Conservation (phyloP, 1,140 invertebrate genomes). For the Drusus annulatus region DNA sequence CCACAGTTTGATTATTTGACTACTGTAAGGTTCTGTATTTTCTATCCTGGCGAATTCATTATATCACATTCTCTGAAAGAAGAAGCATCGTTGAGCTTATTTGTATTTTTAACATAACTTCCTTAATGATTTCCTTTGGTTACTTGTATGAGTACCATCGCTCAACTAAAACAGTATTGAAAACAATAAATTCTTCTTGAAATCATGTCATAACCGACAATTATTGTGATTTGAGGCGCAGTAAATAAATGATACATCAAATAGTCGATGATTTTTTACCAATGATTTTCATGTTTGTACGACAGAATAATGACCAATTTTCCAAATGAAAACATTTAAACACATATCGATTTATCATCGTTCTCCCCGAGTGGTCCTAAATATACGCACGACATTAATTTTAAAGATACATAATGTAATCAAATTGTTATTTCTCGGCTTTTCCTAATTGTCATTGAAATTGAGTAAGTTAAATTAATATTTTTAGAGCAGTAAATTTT, state of each 20-base stretch:
- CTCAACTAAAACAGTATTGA: constrained; percentile 15
- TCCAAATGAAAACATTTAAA: background rate
- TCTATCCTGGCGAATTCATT: background rate
- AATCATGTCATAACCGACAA: too few relatives aligned
- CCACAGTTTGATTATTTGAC: background rate
- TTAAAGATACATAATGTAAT: constrained; percentile 7
- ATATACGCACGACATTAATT: background rate
- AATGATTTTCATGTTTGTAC: constrained; percentile 1
- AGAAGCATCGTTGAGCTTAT: background rate
- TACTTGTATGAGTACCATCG: background rate
- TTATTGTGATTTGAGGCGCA: background rate
- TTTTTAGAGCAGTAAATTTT: too few relatives aligned
- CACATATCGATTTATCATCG: constrained; percentile 31
- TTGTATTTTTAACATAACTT: background rate
- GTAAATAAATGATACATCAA: constrained; percentile 4
- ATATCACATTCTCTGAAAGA: background rate
- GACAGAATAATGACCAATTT: constrained; percentile 21
- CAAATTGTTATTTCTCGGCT: background rate
- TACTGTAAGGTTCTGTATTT: background rate
- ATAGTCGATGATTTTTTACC: background rate
- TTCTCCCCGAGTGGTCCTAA: background rate
- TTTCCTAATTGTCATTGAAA: background rate
- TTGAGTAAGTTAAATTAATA: background rate
- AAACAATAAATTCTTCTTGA: too few relatives aligned
- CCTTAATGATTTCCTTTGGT: background rate